Evolutionary conservation across 2,113 vertebrate genomes (phyloP), one percentile per base, ranked within the genome.

Genomic region (Machaerirhynchus nigripectus): DNA sequence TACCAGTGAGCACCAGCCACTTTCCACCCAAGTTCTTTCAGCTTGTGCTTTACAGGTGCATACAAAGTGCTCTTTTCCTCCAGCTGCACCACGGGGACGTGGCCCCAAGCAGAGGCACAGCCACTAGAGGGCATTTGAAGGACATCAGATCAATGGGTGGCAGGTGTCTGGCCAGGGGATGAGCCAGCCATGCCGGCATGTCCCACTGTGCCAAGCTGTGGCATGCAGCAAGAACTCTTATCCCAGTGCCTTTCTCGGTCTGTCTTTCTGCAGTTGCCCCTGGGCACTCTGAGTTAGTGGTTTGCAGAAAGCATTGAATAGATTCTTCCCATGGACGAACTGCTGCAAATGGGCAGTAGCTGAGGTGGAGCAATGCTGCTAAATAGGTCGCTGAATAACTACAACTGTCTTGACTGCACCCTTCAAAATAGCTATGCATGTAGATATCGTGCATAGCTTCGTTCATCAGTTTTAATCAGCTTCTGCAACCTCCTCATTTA

Each of bases 121-220:
- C 97, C 97, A 96, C 95, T 95, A 98, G 98, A 97, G 96, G 97
- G 97, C 97, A 95, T 97, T 97, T 98, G 96, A 94, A 98, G 95
- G 97, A 97, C 94, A 90, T 33, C 44, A 57, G 65, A 97, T 96
- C 73, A 49, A 31, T 17, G 75, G 44, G 52, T 13, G 68, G 40
- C 40, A 46, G 52, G 40, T 15, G 18, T 64, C 83, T 82, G 30
- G 37, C 39, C 61, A 60, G 74, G 56, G 56, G 39, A n/a, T 3
- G 10, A 87, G 84, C 28, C 76, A 78, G 53, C 18, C 23, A 4
- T 77, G 57, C 50, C 40, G 28, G 10, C 21, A 12, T 40, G 67
- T 63, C 63, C 49, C 33, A 19, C 84, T 93, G 55, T 44, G 60
- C 6, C 13, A 77, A 90, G 73, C 37, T 65, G 31, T 31, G 49